Conservation (phyloP, 2,888 invertebrate genomes). For the Calephelis perditalis region DNA sequence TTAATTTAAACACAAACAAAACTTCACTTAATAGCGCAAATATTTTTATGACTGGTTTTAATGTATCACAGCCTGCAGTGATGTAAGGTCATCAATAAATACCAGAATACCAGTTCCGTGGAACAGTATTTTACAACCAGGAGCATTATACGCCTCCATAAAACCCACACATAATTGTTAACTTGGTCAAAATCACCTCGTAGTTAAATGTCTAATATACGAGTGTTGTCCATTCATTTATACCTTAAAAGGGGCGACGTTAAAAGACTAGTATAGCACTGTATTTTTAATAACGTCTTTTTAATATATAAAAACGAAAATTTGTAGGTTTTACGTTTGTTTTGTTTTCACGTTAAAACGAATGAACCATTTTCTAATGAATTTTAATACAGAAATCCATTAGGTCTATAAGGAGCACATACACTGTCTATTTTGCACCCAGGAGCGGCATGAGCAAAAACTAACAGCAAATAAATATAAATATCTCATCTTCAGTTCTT, state of each 20-base stretch:
- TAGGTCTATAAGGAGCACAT: no score
- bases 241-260: background rate
- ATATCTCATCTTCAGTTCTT: no score
- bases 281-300: no score
- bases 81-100: slow-evolving; percentile 32
- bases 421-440: no score
- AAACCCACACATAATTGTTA: slow-evolving; percentile 48
- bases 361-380: no score
- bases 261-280: background rate
- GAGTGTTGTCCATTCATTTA: slow-evolving; percentile 42
- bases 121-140: slow-evolving; percentile 43
- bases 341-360: no score
- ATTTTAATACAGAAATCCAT: no score
- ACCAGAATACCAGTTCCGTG: slow-evolving; percentile 35
- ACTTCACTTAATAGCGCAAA: background rate
- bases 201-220: slow-evolving; percentile 57
- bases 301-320: no score
- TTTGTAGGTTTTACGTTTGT: no score
- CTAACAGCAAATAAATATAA: no score
- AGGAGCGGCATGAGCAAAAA: no score
- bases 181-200: slow-evolving; percentile 36
- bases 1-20: no score
- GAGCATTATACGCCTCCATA: slow-evolving; percentile 47
- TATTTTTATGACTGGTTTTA: slow-evolving; percentile 12
- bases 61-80: background rate